phyloP scores from a whole-genome alignment of 1,140 invertebrate genomes.

The Gryllus bimaculatus region DNA sequence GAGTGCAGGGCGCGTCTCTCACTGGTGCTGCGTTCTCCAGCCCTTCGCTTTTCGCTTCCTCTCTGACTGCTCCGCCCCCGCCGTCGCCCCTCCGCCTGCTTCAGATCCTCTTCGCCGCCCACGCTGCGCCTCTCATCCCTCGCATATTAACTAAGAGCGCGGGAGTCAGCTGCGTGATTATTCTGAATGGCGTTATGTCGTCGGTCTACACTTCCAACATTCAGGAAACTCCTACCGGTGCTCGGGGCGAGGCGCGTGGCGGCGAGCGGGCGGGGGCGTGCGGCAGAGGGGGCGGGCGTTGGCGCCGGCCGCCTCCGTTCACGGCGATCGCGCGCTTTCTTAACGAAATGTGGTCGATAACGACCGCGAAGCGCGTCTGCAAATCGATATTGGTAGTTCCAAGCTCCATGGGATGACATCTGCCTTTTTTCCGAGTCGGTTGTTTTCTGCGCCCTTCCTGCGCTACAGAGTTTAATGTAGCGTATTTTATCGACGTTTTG shows the following conservation, averaged over 20 bases:
- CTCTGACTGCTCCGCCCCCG: neutral
- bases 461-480: constrained; percentile 1
- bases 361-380: neutral
- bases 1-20: neutral
- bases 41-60: neutral
- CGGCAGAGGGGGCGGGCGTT: too few relatives aligned
- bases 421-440: neutral
- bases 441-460: neutral
- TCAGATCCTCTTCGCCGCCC: neutral
- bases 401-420: neutral
- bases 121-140: neutral
- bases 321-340: neutral
- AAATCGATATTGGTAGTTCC: neutral
- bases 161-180: neutral
- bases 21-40: neutral
- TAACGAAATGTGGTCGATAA: neutral
- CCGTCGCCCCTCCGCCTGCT: neutral
- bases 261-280: too few relatives aligned
- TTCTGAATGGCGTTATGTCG: constrained; percentile 3
- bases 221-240: neutral
- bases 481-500: constrained; percentile 4
- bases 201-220: neutral
- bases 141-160: neutral
- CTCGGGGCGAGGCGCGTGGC: too few relatives aligned
- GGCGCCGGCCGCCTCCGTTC: neutral